Conservation (phyloP, 92 coral and sea anemone species). For the Parazoanthus darwini region DNA sequence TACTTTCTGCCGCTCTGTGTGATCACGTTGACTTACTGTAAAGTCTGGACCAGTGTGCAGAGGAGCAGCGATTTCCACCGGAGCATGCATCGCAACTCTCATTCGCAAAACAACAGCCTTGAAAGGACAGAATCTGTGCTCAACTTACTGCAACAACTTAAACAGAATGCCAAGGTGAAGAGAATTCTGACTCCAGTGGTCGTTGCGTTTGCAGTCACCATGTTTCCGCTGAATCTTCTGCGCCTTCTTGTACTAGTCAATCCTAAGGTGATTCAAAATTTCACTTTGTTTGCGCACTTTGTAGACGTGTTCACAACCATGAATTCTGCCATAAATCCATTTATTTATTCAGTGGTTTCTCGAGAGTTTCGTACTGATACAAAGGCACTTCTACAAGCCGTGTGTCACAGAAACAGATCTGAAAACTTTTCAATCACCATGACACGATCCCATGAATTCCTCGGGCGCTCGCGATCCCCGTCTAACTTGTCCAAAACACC, state of each 20-base stretch:
- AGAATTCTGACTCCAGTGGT: conserved; percentile 8
- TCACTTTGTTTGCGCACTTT: neutral
- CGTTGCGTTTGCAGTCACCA: conserved; percentile 1
- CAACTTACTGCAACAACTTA: neutral
- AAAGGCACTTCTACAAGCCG: neutral
- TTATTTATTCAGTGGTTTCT: conserved; percentile 18
- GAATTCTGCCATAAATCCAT: conserved; percentile 20
- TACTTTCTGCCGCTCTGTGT: neutral
- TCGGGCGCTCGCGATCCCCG: neutral
- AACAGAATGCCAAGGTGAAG: conserved; percentile 20
- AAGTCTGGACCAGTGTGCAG: neutral
- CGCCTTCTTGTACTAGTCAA: neutral
- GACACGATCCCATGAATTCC: neutral
- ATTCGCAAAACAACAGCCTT: neutral
- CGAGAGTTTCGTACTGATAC: conserved; percentile 18
- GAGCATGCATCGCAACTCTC: neutral
- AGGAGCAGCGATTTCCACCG: neutral
- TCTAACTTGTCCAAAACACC: neutral
- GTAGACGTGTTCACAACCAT: neutral
- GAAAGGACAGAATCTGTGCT: neutral
- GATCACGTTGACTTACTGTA: conserved; percentile 8
- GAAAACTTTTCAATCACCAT: neutral
- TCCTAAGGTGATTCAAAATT: neutral
- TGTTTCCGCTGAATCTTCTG: conserved; percentile 15
- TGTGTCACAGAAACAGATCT: neutral